Base-by-base conservation (phyloP, 2,888 invertebrate species). In the Homarus gammarus region DNA sequence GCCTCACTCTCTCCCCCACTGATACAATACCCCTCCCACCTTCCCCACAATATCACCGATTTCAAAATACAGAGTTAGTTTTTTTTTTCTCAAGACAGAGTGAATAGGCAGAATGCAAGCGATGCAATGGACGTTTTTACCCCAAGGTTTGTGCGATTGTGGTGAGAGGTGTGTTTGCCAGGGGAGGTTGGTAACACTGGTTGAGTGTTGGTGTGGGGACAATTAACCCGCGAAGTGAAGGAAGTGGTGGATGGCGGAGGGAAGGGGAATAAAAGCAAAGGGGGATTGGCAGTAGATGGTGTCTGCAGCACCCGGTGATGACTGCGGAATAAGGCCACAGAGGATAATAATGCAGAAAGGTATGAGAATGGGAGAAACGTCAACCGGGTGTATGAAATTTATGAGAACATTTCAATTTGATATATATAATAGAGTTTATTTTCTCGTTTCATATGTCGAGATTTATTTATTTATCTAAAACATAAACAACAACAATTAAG, bases 211-310 rank as follows among this genome's bases (percentile, higher is more conserved):
- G n/a, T 12, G 64, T 31, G 40, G 5, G 31, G 44, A 70, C 70
- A 82, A 82, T 82, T 82, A 82, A 82, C 82, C 70, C 82, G 44
- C 82, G 49, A 70, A 49, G 68, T 49, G 70, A 70, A 49, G 56
- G 77, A 51, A 78, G 77, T 51, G 51, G 31, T 31, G 36, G 51
- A 27, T 8, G 38, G 36, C 27, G 81, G 38, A 44, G 75, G n/a
- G 33, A 33, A 8, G 38, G 81, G n/a, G 51, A 22, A 49, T 3
- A 18, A 15, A 15, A 40, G 33, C 27, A 1, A 31, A 44, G 44
- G 75, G 2, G 44, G n/a, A 40, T 22, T 40, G 12, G 5, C 27
- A 44, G 44, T 27, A 12, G 27, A 5, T 31, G 31, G n/a, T 5
- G n/a, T 40, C 27, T 27, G 44, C n/a, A 6, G 18, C n/a, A 12